Base-by-base conservation (phyloP, 2,797 vertebrate species). In the Poeciliopsis infans region DNA sequence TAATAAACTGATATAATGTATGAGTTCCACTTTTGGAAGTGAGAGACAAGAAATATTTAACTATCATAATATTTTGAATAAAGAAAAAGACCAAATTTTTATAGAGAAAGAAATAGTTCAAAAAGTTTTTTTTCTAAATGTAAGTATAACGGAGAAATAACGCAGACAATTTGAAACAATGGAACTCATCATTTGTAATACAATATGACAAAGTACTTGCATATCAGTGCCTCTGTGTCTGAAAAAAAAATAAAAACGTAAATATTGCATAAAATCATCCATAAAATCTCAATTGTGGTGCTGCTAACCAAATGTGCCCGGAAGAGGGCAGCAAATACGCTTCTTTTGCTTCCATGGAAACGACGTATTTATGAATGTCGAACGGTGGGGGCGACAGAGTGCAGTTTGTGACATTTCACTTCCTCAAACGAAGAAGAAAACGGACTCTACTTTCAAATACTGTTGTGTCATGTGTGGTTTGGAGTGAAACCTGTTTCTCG, bases 281-380 rank as follows among this genome's bases (percentile, higher is more conserved):
- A 36, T 33, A 64, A 64, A 68, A 11, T 68, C 36, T 39, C 10
- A 41, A 23, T 18, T 31, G 25, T 51, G 23, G 73, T 15, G 13
- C 18, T 57, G 33, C 3, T 76, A 49, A 78, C 61, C 10, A 8
- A 1, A 10, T 10, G 59, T 83, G 49, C 74, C 79, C 87, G 2
- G 13, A 72, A 92, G 89, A 75, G 79, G 77, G 86, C 86, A 84
- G 88, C 71, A 87, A 74, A 77, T 39, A 10, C 4, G 31, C 36
- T 36, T 41, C 0, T 3, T 12, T 1, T 20, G 1, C 15, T 41
- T 57, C 6, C 4, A 23, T 25, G 11, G 46, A 2, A 4, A 7
- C 31, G n/a, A 0, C 82, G 83, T 79, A 74, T 0, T 80, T 71
- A 46, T 3, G 3, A 0, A 0, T 1, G 6, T 8, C 68, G 16